These are phyloP conservation scores for Agrotis ipsilon DNA, from an alignment of 2,888 invertebrate genomes.

Conservation along the genomic window DNA sequence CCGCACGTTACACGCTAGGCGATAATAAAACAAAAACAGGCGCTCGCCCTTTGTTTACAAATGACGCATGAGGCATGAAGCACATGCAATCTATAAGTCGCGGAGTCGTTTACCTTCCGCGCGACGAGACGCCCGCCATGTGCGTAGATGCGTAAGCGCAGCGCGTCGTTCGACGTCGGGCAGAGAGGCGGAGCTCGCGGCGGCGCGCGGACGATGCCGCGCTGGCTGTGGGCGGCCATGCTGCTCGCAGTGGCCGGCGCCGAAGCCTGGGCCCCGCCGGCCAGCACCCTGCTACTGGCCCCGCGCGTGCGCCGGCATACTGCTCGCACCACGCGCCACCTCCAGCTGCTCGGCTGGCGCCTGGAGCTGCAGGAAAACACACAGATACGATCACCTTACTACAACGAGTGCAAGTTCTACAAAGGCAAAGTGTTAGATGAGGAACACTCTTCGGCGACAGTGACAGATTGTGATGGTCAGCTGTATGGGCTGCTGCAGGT, in stretches of 20 bases:
- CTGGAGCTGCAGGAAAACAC: slow-evolving; percentile 84
- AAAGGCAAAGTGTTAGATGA: slow-evolving; percentile 83
- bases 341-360: slow-evolving; percentile 85
- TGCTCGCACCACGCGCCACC: slow-evolving; percentile 71
- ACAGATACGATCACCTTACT: slow-evolving; percentile 86
- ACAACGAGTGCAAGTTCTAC: slow-evolving; percentile 86
- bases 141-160: slow-evolving; percentile 88
- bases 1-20: slow-evolving; percentile 75
- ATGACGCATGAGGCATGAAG: slow-evolving; percentile 87
- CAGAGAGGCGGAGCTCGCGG: slow-evolving; percentile 84
- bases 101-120: slow-evolving; percentile 90
- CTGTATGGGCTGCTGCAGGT: slow-evolving; percentile 90
- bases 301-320: slow-evolving; percentile 73
- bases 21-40: slow-evolving; percentile 83
- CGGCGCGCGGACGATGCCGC: slow-evolving; percentile 88
- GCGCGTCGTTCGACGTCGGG: slow-evolving; percentile 73
- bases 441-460: slow-evolving; percentile 84
- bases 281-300: slow-evolving; percentile 67
- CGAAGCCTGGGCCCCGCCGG: slow-evolving; percentile 75
- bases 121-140: slow-evolving; percentile 88
- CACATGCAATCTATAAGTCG: slow-evolving; percentile 87
- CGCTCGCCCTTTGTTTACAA: slow-evolving; percentile 90
- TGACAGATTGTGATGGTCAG: slow-evolving; percentile 89
- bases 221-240: slow-evolving; percentile 84
- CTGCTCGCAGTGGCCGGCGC: slow-evolving; percentile 76